phyloP scores from a whole-genome alignment of 53 echinoderm and acorn worm species.

The Hippasteria phrygiana region DNA sequence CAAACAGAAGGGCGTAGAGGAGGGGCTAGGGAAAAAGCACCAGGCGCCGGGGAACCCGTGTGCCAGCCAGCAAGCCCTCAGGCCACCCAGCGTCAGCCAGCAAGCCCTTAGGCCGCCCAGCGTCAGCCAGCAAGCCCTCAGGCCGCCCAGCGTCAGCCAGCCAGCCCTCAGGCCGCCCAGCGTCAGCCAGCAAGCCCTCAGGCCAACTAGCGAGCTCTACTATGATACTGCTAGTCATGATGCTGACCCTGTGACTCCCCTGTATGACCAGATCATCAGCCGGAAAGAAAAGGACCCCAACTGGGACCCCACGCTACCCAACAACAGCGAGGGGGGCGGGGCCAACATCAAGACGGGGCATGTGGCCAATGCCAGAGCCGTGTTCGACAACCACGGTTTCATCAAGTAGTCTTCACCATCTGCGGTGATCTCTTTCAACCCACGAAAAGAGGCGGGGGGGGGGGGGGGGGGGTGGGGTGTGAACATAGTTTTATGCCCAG shows the following conservation, averaged over 20 bases:
- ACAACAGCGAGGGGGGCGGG: conserved; percentile 58
- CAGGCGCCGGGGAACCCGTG: no score
- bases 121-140: no score
- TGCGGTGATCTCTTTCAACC: no score
- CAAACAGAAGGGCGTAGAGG: background rate
- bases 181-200: background rate
- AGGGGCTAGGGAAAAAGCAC: no score
- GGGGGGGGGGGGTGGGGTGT: no score
- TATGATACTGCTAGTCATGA: background rate
- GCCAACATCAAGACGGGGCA: conserved; percentile 49
- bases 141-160: no score
- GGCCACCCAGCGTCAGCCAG: no score
- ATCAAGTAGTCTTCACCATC: background rate
- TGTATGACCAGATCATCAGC: conserved; percentile 24
- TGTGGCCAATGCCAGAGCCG: background rate
- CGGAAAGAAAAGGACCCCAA: conserved; percentile 33
- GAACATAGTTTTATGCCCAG: background rate
- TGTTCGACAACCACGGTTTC: conserved; percentile 23
- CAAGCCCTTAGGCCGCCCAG: no score
- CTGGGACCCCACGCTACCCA: conserved; percentile 53
- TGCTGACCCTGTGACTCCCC: background rate
- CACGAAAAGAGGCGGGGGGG: no score
- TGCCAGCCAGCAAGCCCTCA: no score
- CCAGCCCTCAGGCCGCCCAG: no score
- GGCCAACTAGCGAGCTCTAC: background rate